Evolutionary conservation across 2,797 vertebrate genomes (phyloP).

Genomic region (Peromyscus aztecus): DNA sequence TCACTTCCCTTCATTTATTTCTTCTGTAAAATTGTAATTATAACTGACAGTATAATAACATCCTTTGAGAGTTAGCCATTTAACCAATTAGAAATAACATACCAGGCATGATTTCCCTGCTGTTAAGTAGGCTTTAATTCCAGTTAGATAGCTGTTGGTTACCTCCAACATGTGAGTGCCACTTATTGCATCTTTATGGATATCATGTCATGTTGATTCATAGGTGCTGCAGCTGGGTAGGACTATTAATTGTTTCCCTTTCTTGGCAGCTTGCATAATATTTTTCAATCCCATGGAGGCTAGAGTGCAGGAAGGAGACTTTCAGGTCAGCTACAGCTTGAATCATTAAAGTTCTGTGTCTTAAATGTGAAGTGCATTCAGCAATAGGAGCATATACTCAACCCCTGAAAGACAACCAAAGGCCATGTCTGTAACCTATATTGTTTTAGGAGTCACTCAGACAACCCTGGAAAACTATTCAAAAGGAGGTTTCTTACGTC

Average conservation of each 20-base stretch:
- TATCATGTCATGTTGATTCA: background rate
- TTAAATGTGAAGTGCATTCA: background rate
- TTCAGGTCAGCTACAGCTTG: background rate
- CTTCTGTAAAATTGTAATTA: background rate
- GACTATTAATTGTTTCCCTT: background rate
- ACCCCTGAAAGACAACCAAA: background rate
- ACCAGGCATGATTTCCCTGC: background rate
- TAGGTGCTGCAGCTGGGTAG: background rate
- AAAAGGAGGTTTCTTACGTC: background rate
- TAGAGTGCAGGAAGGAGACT: background rate
- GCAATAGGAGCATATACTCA: background rate
- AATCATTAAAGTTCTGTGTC: background rate
- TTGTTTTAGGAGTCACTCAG: background rate
- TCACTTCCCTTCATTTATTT: constrained; percentile 35
- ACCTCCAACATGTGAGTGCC: background rate
- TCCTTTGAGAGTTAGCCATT: background rate
- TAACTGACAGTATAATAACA: background rate
- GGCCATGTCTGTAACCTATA: background rate
- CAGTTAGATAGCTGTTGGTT: background rate
- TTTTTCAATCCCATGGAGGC: background rate
- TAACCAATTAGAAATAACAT: background rate
- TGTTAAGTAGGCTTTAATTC: background rate
- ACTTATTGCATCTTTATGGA: background rate
- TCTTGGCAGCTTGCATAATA: background rate
- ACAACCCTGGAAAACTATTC: background rate